Evolutionary conservation across 2,797 vertebrate genomes (phyloP).

Genomic region (Dipus sagitta): DNA sequence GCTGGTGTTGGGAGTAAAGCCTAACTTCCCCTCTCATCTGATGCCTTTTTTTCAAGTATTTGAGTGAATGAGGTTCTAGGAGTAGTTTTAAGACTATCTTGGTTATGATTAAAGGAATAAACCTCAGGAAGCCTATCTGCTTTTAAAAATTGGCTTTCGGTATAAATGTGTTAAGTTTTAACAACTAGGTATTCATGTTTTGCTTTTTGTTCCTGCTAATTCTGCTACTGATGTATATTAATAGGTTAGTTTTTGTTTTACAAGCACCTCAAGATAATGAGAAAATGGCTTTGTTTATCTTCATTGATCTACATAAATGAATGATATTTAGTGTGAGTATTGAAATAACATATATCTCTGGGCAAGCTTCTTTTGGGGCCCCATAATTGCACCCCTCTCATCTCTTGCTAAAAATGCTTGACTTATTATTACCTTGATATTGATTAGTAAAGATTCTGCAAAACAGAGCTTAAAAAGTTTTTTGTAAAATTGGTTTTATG

Average conservation of each 20-base stretch:
- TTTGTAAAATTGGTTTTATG: constrained; percentile 14
- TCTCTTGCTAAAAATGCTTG: not conserved
- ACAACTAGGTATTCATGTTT: not conserved
- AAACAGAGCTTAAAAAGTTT: not conserved
- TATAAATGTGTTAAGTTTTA: not conserved
- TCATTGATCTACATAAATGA: not conserved
- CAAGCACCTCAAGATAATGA: not conserved
- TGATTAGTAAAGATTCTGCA: constrained; percentile 40
- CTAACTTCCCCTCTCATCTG: not conserved
- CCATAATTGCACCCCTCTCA: not conserved
- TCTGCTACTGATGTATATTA: not conserved
- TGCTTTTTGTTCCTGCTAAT: not conserved
- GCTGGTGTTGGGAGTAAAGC: not conserved
- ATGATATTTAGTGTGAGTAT: not conserved
- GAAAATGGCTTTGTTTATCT: constrained; percentile 28
- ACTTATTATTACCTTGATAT: not conserved
- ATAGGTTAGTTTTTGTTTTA: constrained; percentile 8
- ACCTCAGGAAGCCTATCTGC: not conserved
- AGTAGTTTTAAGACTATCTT: constrained; percentile 3
- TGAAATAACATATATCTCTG: not conserved
- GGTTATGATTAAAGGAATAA: constrained; percentile 20
- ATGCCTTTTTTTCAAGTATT: not conserved
- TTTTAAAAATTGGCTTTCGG: constrained; percentile 27
- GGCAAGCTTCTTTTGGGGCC: not conserved
- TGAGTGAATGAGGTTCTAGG: not conserved